A percentile compares a stretch with the other conserved stretches of the same genome.
Conservation (phyloP, 2,888 invertebrate genomes). For the Harpalus rubripes region DNA sequence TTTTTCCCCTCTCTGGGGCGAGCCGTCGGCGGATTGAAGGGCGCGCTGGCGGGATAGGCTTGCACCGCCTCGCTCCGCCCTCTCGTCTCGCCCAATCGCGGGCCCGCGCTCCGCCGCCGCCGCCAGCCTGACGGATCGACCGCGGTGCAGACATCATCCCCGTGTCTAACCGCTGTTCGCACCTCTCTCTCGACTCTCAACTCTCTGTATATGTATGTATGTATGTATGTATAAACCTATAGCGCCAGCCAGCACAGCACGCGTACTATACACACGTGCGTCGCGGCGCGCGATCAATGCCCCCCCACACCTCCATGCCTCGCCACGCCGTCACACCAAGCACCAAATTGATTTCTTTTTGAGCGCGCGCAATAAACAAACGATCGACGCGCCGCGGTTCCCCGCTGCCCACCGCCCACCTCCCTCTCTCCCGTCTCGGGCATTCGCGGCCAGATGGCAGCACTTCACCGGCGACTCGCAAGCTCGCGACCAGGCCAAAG, state of each 20-base stretch:
- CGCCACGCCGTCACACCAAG: slow-evolving; percentile 71
- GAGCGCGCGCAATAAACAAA: slow-evolving; percentile 69
- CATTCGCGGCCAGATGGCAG: slow-evolving; percentile 64
- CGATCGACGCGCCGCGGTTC: slow-evolving; percentile 51
- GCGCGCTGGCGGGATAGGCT: slow-evolving; percentile 72
- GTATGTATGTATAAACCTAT: too few relatives aligned
- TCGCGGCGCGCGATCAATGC: slow-evolving; percentile 77
- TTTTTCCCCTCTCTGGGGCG: slow-evolving; percentile 80
- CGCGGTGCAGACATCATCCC: slow-evolving; percentile 75
- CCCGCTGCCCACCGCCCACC: neutral
- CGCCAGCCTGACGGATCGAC: slow-evolving; percentile 73
- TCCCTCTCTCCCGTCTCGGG: slow-evolving; percentile 10
- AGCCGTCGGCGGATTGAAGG: slow-evolving; percentile 77
- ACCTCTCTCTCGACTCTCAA: slow-evolving; percentile 45
- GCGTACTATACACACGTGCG: slow-evolving; percentile 70
- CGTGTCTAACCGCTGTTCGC: slow-evolving; percentile 72
- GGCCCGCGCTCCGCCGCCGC: slow-evolving; percentile 68
- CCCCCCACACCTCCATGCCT: slow-evolving; percentile 70
- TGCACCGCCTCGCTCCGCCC: slow-evolving; percentile 78
- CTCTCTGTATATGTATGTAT: neutral
- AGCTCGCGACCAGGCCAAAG: too few relatives aligned
- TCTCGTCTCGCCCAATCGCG: slow-evolving; percentile 77
- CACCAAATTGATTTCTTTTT: slow-evolving; percentile 69
- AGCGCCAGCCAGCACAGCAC: neutral
- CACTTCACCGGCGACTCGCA: slow-evolving; percentile 22